Evolutionary conservation across 2,888 invertebrate species (phyloP), one percentile per base, ranked within the genome.

Genomic region (Alitta virens): DNA sequence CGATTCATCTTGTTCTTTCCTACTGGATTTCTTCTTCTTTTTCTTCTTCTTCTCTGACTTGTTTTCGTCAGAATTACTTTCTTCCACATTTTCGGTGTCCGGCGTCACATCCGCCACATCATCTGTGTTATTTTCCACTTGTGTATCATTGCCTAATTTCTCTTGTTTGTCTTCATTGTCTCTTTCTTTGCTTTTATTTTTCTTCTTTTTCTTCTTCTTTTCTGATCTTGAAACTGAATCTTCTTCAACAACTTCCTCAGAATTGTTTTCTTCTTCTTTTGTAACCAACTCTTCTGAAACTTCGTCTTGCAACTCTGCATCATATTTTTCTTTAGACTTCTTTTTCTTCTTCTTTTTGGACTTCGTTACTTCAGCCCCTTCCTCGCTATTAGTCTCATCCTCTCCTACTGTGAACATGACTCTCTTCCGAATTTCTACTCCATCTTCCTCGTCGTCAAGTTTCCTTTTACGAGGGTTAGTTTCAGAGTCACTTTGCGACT

Each of bases 311-410:
- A 54, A 43, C 50, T 60, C 56, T 33, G 52, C 49, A 46, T 62
- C 33, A 52, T 54, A 51, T 54, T 58, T 60, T 61, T 42, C 51
- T 56, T 24, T 62, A 54, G 43, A 49, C 49, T 56, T 60, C 53
- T 62, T 63, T 55, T 62, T 63, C 60, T 63, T 64, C 53, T 65
- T 64, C 33, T 55, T 58, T 43, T 66, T 67, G 58, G 59, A 63
- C 21, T 18, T 55, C 18, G 27, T 49, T 26, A 63, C 50, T 51
- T 27, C 53, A 40, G n/a, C n/a, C 14, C 55, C 62, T 40, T 43
- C 56, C 33, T 42, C 46, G 25, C 40, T 23, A 43, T 53, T 51
- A 33, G 16, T 1, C 16, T 1, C 18, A 26, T 5, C 50, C 14
- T 16, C 38, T 38, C 49, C 55, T n/a, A 23, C 56, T n/a, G 14